A percentile compares a stretch with the other conserved stretches of the same genome.
Conservation (phyloP, 2,888 invertebrate species). For the Tetropium fuscum region DNA sequence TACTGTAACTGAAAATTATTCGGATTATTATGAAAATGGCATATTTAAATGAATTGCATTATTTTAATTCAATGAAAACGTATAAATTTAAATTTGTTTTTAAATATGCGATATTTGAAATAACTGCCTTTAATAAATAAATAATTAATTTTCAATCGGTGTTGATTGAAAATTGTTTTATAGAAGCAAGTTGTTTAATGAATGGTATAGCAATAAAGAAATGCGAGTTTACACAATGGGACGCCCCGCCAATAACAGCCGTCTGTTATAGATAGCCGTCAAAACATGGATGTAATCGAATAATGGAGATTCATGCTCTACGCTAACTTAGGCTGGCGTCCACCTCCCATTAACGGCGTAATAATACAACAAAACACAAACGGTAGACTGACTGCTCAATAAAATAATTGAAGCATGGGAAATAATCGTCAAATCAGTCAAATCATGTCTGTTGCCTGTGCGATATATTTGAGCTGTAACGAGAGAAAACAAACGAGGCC, state of each 20-base stretch:
- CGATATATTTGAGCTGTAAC: constrained; percentile 29
- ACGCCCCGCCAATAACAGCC: constrained; percentile 8
- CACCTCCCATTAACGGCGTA: constrained; percentile 28
- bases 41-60: constrained; percentile 27
- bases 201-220: not conserved
- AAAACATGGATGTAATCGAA: constrained; percentile 28
- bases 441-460: constrained; percentile 33
- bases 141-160: constrained; percentile 8
- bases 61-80: constrained; percentile 23
- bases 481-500: constrained; percentile 17
- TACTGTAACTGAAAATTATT: constrained; percentile 29
- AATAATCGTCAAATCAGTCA: constrained; percentile 34
- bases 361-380: constrained; percentile 26
- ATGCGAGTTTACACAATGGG: not conserved
- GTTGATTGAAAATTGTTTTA: not conserved
- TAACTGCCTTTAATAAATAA: constrained; percentile 5
- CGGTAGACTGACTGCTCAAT: constrained; percentile 26
- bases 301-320: constrained; percentile 27
- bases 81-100: constrained; percentile 24
- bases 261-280: constrained; percentile 34
- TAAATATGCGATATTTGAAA: not conserved
- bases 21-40: constrained; percentile 27
- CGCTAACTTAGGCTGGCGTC: constrained; percentile 10
- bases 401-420: constrained; percentile 34
- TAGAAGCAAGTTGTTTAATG: not conserved